phyloP scores from a whole-genome alignment of 2,888 invertebrate species.

The Parnassius glacialis region DNA sequence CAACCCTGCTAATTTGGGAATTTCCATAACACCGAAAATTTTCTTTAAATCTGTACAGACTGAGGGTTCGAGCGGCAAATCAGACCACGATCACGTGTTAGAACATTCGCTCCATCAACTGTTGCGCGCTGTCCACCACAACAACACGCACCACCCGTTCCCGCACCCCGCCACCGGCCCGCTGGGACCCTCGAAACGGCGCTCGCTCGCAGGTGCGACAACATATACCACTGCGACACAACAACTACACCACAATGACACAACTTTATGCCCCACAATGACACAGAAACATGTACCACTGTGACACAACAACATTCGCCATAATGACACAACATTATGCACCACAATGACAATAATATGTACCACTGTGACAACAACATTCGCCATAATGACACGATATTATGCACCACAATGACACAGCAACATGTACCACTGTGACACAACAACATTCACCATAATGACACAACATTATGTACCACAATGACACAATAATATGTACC shows the following conservation, averaged over 20 bases:
- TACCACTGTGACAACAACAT: background rate
- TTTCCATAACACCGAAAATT: background rate
- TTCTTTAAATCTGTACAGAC: conserved; percentile 35
- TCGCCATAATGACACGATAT: no score
- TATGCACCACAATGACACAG: no score
- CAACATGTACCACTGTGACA: no score
- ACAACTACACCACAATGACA: no score
- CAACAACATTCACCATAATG: no score
- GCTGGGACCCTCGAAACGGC: conserved; percentile 94
- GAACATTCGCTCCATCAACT: conserved; percentile 98
- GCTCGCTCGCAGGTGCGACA: conserved; percentile 88
- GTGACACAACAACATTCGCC: background rate
- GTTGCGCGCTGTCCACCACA: conserved; percentile 94
- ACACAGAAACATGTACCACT: background rate
- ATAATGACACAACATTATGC: background rate
- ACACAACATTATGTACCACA: no score
- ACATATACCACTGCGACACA: background rate
- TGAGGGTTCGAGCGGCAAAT: conserved; percentile 62
- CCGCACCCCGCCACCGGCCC: conserved; percentile 97
- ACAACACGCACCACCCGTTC: conserved; percentile 95
- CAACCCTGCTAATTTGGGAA: no score
- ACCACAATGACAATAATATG: no score
- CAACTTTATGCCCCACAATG: no score
- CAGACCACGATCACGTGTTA: conserved; percentile 96
- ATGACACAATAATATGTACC: no score